Evolutionary conservation across 2,888 invertebrate genomes (phyloP).

Genomic region (Phyto melanocephala): DNA sequence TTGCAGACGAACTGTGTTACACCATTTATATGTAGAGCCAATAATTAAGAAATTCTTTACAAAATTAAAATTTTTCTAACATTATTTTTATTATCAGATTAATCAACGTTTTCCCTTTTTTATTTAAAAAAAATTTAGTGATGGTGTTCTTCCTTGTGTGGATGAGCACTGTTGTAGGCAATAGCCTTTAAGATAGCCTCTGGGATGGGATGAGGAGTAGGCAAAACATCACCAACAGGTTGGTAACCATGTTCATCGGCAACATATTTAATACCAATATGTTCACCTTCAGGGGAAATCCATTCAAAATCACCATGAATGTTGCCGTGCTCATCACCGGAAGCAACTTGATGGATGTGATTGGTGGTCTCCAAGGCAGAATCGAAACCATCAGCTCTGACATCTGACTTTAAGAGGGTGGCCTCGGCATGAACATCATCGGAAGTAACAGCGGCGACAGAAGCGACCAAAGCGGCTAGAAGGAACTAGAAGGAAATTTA

Average conservation of each 20-base stretch:
- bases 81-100: no score
- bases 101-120: not conserved
- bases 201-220: constrained; percentile 69
- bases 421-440: constrained; percentile 63
- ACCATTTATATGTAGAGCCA: no score
- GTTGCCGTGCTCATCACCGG: constrained; percentile 73
- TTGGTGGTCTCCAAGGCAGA: constrained; percentile 70
- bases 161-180: constrained; percentile 79
- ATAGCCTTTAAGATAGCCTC: constrained; percentile 71
- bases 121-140: not conserved
- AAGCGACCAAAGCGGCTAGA: constrained; percentile 67
- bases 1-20: no score
- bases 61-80: no score
- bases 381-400: constrained; percentile 73
- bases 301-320: constrained; percentile 71
- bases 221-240: constrained; percentile 66
- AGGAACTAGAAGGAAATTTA: constrained; percentile 35
- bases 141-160: constrained; percentile 67
- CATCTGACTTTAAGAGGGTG: constrained; percentile 64
- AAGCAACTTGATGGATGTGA: constrained; percentile 66
- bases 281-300: constrained; percentile 73
- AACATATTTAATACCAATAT: constrained; percentile 69
- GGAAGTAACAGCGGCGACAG: constrained; percentile 52
- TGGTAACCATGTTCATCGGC: constrained; percentile 74
- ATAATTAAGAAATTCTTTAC: no score